These are phyloP conservation scores for Charaxes varanes DNA, from an alignment of 1,140 invertebrate genomes.

Conservation along the genomic window DNA sequence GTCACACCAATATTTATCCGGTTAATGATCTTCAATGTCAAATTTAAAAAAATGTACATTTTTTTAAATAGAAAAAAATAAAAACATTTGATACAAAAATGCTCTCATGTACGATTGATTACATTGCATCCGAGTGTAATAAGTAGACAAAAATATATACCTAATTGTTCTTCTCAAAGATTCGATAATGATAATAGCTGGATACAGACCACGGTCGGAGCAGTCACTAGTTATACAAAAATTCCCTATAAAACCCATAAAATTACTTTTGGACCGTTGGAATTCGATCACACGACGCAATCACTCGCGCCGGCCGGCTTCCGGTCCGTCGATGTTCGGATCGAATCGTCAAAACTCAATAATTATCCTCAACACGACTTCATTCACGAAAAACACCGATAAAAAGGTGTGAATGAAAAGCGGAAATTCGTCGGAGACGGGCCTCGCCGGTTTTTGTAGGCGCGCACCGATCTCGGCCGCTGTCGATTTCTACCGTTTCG, in stretches of 20 bases:
- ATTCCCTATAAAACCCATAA: slow-evolving; percentile 55
- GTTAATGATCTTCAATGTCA: too few relatives aligned
- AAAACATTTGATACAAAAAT: too few relatives aligned
- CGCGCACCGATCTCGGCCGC: slow-evolving; percentile 18
- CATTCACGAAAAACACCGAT: slow-evolving; percentile 65
- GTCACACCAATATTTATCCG: too few relatives aligned
- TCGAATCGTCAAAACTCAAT: slow-evolving; percentile 72
- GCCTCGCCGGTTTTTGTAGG: slow-evolving; percentile 23
- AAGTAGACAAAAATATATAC: too few relatives aligned
- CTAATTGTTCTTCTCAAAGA: too few relatives aligned
- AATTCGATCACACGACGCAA: slow-evolving; percentile 62
- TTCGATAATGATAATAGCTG: too few relatives aligned
- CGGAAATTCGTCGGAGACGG: slow-evolving; percentile 55
- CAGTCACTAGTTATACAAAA: slow-evolving; percentile 15
- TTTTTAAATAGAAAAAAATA: too few relatives aligned
- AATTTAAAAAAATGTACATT: too few relatives aligned
- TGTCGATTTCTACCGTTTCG: slow-evolving; percentile 30
- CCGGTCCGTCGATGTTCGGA: slow-evolving; percentile 71
- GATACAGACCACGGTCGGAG: too few relatives aligned
- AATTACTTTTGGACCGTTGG: slow-evolving; percentile 62
- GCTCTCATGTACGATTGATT: too few relatives aligned
- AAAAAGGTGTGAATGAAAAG: slow-evolving; percentile 71
- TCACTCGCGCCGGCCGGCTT: slow-evolving; percentile 58
- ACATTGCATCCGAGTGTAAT: too few relatives aligned
- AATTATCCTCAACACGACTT: slow-evolving; percentile 72